Base-by-base conservation (phyloP, 2,113 vertebrate species). In the Herpailurus yagouaroundi region DNA sequence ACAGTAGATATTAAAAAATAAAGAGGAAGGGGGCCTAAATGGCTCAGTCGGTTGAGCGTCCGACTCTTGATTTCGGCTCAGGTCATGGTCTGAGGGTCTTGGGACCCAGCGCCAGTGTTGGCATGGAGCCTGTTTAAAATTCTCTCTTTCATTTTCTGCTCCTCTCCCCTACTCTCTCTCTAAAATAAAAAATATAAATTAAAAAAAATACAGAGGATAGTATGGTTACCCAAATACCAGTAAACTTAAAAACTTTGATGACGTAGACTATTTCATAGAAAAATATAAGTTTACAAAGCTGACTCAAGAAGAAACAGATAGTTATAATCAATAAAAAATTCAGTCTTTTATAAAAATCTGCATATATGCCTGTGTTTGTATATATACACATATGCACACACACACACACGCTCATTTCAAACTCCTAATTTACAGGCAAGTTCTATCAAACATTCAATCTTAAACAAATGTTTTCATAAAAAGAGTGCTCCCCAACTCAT, bases 281-380 rank as follows among this genome's bases (percentile, higher is more conserved):
- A 86, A 50, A 66, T 57, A 71, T 64, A 48, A 64, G 63, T 71
- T 88, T 71, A 31, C 25, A 48, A 81, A 87, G 88, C 1, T 38
- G 52, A 80, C 15, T 84, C 7, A 91, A 68, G 23, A 71, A 79
- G 76, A 92, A 88, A 79, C 45, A 88, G 60, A 33, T 25, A 77
- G 64, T 63, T 69, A 55, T 55, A 80, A 52, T 57, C n/a, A 79
- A 73, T 71, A 55, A 88, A 19, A 69, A 91, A 89, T 84, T 68
- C 15, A 88, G 31, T 73, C 21, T 84, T 92, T 80, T 55, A 45
- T 69, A 91, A 91, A 94, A 91, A 63, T 83, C 38, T 88, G 45
- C 4, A 15, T n/a, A 36, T n/a, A 57, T 36, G 48, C 16, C 14
- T 60, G 15, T 85, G 19, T 11, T 63, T 52, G 23, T 25, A 29